Evolutionary conservation across 2,113 vertebrate genomes (phyloP).

Genomic region (Siniperca knerii): DNA sequence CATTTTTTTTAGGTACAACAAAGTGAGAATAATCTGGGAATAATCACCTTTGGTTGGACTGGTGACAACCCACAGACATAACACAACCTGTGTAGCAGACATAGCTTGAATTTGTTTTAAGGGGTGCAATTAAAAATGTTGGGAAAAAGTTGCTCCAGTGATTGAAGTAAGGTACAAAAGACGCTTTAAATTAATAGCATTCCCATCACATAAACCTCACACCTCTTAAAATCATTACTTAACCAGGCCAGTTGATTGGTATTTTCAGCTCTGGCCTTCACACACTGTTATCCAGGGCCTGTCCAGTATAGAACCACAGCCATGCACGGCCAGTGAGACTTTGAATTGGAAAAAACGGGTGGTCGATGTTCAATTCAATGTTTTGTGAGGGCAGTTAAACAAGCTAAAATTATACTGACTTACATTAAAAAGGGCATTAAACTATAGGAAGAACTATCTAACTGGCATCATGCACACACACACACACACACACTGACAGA

Average conservation of each 20-base stretch:
- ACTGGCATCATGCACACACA: neutral
- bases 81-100: neutral
- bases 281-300: neutral
- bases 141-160: neutral
- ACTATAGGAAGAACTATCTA: neutral
- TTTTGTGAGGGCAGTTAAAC: neutral
- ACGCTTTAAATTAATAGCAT: neutral
- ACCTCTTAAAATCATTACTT: conserved; percentile 10
- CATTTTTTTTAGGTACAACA: neutral
- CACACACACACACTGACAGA: conserved; percentile 19
- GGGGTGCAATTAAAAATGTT: neutral
- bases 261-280: conserved; percentile 36
- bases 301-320: neutral
- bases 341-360: too few species aligned
- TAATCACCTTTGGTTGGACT: neutral
- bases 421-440: neutral
- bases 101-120: neutral
- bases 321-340: neutral
- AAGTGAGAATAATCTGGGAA: too few species aligned
- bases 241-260: neutral
- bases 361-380: neutral
- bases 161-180: neutral
- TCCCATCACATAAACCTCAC: conserved; percentile 23
- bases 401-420: neutral
- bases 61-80: neutral